Evolutionary conservation across 2,888 invertebrate species (phyloP).

Genomic region (Priocnemis perturbator): DNA sequence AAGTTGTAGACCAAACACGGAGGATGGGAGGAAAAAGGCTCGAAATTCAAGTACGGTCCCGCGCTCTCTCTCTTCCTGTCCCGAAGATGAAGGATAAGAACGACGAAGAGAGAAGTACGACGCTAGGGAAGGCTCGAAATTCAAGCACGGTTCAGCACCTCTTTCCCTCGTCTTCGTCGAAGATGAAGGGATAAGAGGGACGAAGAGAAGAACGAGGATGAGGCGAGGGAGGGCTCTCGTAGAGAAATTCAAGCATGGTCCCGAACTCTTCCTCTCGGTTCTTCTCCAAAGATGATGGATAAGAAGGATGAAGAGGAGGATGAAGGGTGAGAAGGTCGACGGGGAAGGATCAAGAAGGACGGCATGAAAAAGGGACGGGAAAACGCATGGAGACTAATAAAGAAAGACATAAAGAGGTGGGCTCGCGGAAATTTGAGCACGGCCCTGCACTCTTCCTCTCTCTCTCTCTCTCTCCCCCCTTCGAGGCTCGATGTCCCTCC

Average conservation of each 20-base stretch:
- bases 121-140: not conserved
- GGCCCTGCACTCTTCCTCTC: conserved; percentile 59
- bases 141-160: too few relatives aligned
- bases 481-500: conserved; percentile 27
- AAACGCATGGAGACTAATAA: conserved; percentile 6
- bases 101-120: conserved; percentile 13
- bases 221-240: not conserved
- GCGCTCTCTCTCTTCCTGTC: too few relatives aligned
- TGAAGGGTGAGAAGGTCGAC: not conserved
- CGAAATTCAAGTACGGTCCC: conserved; percentile 6
- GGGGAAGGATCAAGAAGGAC: not conserved
- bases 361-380: not conserved
- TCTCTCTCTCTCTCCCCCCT: conserved; percentile 49
- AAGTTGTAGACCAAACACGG: too few relatives aligned
- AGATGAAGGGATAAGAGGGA: not conserved
- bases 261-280: not conserved
- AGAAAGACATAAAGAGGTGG: conserved; percentile 26
- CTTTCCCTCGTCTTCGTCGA: too few relatives aligned
- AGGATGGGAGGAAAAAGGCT: conserved; percentile 2
- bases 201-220: not conserved
- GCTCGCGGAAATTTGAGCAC: conserved; percentile 58
- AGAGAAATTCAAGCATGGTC: too few relatives aligned
- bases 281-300: not conserved
- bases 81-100: conserved; percentile 30
- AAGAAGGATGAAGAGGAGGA: not conserved